phyloP scores from a whole-genome alignment of 2,113 vertebrate genomes.

The Agapornis roseicollis region DNA sequence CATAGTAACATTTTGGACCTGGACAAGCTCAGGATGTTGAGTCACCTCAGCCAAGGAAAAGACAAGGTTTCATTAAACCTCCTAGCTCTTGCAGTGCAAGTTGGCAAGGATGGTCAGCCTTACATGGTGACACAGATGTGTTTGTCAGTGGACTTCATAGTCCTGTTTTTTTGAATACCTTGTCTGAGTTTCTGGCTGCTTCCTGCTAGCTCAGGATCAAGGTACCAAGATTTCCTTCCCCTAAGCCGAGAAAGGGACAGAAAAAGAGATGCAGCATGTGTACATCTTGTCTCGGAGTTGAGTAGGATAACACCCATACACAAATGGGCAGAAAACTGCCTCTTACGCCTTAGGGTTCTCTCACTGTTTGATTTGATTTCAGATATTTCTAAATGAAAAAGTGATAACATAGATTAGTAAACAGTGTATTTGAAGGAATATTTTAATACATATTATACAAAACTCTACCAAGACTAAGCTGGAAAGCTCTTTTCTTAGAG shows the following conservation, averaged over 20 bases:
- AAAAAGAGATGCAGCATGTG: not conserved
- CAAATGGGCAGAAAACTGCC: not conserved
- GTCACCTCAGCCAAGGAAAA: not conserved
- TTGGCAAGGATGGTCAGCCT: not conserved
- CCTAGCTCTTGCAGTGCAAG: fast-evolving
- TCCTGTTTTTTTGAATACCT: not conserved
- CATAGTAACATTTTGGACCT: not conserved
- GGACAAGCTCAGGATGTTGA: not conserved
- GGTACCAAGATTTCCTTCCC: not conserved
- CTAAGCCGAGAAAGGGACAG: not conserved
- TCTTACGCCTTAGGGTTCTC: not conserved
- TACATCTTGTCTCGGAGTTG: not conserved
- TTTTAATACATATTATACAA: not conserved
- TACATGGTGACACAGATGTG: fast-evolving
- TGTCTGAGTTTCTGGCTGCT: not conserved
- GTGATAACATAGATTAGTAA: not conserved
- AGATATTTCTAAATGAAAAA: not conserved
- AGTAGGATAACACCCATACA: not conserved
- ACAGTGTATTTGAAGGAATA: not conserved
- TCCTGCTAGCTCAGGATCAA: not conserved
- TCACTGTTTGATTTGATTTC: not conserved
- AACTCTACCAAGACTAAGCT: not conserved
- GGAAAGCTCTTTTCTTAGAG: not conserved
- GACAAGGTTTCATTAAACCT: not conserved
- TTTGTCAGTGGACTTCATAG: not conserved